Evolutionary conservation across 92 coral and sea anemone species (phyloP).

Genomic region (Ricordea florida): DNA sequence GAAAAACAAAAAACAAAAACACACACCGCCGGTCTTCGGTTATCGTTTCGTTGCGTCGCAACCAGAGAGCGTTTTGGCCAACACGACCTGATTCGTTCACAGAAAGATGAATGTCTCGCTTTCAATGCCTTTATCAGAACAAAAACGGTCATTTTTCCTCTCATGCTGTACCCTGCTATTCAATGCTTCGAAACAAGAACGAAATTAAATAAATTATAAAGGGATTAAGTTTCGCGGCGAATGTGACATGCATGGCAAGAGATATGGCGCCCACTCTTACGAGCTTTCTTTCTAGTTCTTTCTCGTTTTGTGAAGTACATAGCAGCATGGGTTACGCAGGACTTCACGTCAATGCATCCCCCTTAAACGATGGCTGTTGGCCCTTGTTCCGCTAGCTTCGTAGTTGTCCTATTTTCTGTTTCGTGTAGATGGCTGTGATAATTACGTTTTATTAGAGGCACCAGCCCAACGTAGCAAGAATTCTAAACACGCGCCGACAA

Average conservation of each 20-base stretch:
- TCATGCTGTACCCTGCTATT: neutral
- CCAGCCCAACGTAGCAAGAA: conserved; percentile 94
- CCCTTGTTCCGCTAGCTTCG: conserved; percentile 57
- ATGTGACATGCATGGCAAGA: neutral
- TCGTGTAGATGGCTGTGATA: conserved; percentile 87
- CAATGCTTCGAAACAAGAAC: conserved; percentile 49
- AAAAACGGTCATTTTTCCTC: neutral
- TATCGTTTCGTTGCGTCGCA: conserved; percentile 38
- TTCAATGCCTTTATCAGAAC: neutral
- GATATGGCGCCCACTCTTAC: neutral
- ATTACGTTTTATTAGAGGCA: conserved; percentile 89
- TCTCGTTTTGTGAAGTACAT: conserved; percentile 9
- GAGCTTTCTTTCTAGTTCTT: conserved; percentile 12
- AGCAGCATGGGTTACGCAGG: conserved; percentile 22
- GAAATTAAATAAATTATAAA: conserved; percentile 78
- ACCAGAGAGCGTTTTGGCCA: conserved; percentile 22
- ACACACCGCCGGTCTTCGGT: too few relatives aligned
- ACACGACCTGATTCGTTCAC: neutral
- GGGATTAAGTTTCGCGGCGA: conserved; percentile 76
- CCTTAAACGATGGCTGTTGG: conserved; percentile 22
- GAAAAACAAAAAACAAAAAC: too few relatives aligned
- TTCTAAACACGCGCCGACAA: conserved; percentile 99
- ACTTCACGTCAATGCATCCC: conserved; percentile 3
- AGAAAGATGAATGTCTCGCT: neutral
- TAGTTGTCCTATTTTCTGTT: conserved; percentile 54